Conservation (phyloP, 2,888 invertebrate genomes). For the Muschampia plurimacula region DNA sequence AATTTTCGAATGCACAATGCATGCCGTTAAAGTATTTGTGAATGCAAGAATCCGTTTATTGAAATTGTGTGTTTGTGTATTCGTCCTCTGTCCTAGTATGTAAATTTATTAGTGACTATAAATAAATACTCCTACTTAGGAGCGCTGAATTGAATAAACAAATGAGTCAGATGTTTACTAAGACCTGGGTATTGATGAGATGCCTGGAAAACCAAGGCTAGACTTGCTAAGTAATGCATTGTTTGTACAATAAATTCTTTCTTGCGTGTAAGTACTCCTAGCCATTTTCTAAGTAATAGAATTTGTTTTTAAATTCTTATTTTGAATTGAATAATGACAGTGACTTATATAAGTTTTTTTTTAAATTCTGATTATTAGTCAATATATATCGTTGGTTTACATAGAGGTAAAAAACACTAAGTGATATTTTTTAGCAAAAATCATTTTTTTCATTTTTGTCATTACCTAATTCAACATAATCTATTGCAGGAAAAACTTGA, state of each 20-base stretch:
- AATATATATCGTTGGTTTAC: too few species aligned
- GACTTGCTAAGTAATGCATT: constrained; percentile 2
- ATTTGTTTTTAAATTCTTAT: too few species aligned
- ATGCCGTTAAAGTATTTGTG: constrained; percentile 15
- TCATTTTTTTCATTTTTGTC: too few species aligned
- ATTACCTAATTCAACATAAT: too few species aligned
- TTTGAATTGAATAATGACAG: too few species aligned
- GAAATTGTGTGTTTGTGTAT: constrained; percentile 41
- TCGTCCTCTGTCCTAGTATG: constrained; percentile 32
- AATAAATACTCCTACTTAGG: constrained; percentile 32
- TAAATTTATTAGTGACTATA: constrained; percentile 35
- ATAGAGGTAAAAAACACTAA: too few species aligned
- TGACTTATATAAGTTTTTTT: too few species aligned
- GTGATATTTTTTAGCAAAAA: too few species aligned
- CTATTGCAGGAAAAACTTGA: too few species aligned
- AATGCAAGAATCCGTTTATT: constrained; percentile 41
- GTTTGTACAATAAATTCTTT: not conserved
- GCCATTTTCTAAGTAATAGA: too few species aligned
- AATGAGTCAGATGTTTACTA: constrained; percentile 35
- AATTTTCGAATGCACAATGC: constrained; percentile 14
- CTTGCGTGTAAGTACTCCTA: not conserved
- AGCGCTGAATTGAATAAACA: constrained; percentile 34
- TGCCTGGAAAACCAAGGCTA: not conserved
- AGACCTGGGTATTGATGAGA: constrained; percentile 26
- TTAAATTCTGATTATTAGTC: too few species aligned